Conservation (phyloP, 2,888 invertebrate genomes). For the Corythucha ciliata region DNA sequence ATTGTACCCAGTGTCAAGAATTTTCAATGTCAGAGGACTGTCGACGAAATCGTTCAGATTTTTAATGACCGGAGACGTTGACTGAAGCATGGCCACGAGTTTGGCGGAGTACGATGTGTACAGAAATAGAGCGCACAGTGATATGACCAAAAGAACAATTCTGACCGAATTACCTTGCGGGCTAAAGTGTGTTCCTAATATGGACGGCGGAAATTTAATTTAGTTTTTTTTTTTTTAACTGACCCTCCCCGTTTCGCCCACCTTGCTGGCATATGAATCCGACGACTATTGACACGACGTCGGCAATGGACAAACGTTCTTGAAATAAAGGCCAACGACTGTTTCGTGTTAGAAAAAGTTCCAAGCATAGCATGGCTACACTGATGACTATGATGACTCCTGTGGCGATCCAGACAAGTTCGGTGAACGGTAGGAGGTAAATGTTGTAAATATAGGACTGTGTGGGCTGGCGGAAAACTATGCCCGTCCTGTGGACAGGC, state of each 20-base stretch:
- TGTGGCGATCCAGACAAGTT: constrained; percentile 53
- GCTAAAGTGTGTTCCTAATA: constrained; percentile 44
- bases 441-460: constrained; percentile 62
- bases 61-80: constrained; percentile 58
- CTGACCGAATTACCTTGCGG: constrained; percentile 48
- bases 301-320: constrained; percentile 34
- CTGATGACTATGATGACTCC: constrained; percentile 45
- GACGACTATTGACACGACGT: constrained; percentile 48
- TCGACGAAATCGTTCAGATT: constrained; percentile 54
- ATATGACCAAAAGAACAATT: constrained; percentile 53
- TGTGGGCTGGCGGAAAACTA: constrained; percentile 63
- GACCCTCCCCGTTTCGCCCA: constrained; percentile 32
- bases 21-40: constrained; percentile 58
- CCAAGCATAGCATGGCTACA: constrained; percentile 30
- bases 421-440: constrained; percentile 57
- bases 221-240: neutral
- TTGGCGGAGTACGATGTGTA: constrained; percentile 68
- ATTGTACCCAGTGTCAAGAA: constrained; percentile 60
- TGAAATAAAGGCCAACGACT: neutral
- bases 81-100: constrained; percentile 63
- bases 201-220: neutral
- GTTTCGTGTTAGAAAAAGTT: neutral
- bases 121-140: constrained; percentile 56
- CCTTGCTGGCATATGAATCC: constrained; percentile 56
- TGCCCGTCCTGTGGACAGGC: constrained; percentile 46